Evolutionary conservation across 2,888 invertebrate genomes (phyloP).

Genomic region (Junonia oenone): DNA sequence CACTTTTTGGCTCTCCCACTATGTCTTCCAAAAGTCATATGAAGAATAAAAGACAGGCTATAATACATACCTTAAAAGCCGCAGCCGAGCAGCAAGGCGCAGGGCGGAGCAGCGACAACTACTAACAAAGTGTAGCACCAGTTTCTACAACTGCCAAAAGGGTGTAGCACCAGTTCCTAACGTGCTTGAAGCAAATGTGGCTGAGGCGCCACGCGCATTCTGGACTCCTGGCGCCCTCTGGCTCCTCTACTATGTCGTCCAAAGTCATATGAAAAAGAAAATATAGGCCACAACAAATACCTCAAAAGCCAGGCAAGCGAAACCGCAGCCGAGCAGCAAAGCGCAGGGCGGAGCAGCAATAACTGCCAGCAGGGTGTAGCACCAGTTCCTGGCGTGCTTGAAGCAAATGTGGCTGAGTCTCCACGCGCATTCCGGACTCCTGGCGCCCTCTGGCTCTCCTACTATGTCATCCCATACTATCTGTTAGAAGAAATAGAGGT

Average conservation of each 20-base stretch:
- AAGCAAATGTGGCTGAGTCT: conserved; percentile 83
- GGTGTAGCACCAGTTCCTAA: conserved; percentile 84
- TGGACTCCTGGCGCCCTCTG: conserved; percentile 83
- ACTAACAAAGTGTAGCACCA: conserved; percentile 85
- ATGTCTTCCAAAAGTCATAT: no score
- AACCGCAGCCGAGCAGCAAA: conserved; percentile 81
- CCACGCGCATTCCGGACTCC: conserved; percentile 86
- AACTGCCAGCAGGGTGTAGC: no score
- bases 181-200: conserved; percentile 81
- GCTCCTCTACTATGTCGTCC: conserved; percentile 86
- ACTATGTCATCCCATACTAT: conserved; percentile 86
- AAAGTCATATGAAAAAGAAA: no score
- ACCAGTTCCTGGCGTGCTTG: conserved; percentile 80
- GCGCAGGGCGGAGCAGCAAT: conserved; percentile 84
- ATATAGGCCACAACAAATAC: no score
- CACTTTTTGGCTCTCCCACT: conserved; percentile 84
- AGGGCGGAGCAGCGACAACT: conserved; percentile 83
- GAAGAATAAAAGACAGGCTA: no score
- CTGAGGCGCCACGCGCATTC: conserved; percentile 86
- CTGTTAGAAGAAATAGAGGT: conserved; percentile 57
- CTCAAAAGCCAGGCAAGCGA: no score
- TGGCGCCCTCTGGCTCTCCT: conserved; percentile 84
- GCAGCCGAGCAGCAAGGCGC: conserved; percentile 83
- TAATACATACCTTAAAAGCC: no score
- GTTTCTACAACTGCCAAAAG: conserved; percentile 82